Evolutionary conservation across 1,140 invertebrate species (phyloP), one percentile per base, ranked within the genome.

Genomic region (Wiebesia pumilae): DNA sequence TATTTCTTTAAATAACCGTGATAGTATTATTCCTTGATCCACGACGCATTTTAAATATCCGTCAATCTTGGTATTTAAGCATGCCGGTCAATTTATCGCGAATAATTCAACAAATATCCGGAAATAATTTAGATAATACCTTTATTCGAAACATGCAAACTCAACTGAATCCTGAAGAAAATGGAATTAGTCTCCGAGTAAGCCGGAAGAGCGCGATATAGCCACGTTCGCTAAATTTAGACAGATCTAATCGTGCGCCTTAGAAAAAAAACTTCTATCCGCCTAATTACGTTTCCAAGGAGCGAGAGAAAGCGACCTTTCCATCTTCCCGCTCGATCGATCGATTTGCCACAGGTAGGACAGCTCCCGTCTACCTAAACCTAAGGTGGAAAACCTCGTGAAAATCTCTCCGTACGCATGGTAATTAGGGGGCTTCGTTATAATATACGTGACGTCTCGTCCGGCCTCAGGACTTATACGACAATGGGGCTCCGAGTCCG

Each of bases 371-470:
- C 24, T 2, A 27, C 58, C 58, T 3, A 27, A 27, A 16, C 51
- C 2, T 16, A 2, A 54, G 9, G 9, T 54, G 4, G 1, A 54
- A 27, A 62, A 14, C 0, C 24, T 80, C 51, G 16, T 4, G 3
- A 58, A 58, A 58, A 0, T 2, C 35, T 62, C 80, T 14, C 24
- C 40, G 14, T 69, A 10, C 38, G 38, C 81, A 51, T 73, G 43
- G 33, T 83, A 83, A 83, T 83, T 83, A 71, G 81, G 65, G 33
- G 12, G 0, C n/a, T 6, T 77, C 12, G 38, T n/a, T 58, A 58
- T 54, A 58, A 58, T 33, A 27, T 79, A 79, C 69, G 69, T 54
- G 67, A 83, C 35, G 81, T 75, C n/a, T 47, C 3, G n/a, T 0
- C n/a, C 2, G 14, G 2, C 54, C 33, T 10, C 0, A 33, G 38